phyloP scores from a whole-genome alignment of 2,113 vertebrate species.

The Bubo bubo region DNA sequence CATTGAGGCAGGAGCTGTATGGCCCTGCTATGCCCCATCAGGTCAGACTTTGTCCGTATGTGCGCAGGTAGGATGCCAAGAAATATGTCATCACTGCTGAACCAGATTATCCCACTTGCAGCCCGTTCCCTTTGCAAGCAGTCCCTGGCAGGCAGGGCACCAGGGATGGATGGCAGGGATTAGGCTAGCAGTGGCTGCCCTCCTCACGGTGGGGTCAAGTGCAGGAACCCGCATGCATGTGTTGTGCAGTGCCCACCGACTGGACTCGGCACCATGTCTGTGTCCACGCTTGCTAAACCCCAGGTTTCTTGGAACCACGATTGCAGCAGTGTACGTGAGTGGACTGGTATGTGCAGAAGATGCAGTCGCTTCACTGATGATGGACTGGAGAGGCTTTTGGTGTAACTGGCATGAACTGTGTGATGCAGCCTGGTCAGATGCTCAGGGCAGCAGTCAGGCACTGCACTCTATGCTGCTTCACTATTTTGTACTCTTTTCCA shows the following conservation, averaged over 20 bases:
- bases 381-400: background rate
- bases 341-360: background rate
- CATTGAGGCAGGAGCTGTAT: background rate
- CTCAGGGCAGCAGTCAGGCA: background rate
- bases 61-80: background rate
- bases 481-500: background rate
- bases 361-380: background rate
- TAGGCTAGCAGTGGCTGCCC: background rate
- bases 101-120: background rate
- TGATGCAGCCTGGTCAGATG: background rate
- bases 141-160: background rate
- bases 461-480: accelerated
- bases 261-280: accelerated
- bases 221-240: accelerated
- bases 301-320: accelerated
- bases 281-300: background rate
- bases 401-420: background rate
- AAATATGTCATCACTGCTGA: background rate
- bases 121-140: background rate
- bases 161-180: background rate
- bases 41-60: background rate
- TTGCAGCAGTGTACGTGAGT: background rate
- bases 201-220: background rate
- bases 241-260: background rate
- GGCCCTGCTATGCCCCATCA: background rate